Conservation (phyloP, 2,797 vertebrate species). For the Coracias cyanogaster region DNA sequence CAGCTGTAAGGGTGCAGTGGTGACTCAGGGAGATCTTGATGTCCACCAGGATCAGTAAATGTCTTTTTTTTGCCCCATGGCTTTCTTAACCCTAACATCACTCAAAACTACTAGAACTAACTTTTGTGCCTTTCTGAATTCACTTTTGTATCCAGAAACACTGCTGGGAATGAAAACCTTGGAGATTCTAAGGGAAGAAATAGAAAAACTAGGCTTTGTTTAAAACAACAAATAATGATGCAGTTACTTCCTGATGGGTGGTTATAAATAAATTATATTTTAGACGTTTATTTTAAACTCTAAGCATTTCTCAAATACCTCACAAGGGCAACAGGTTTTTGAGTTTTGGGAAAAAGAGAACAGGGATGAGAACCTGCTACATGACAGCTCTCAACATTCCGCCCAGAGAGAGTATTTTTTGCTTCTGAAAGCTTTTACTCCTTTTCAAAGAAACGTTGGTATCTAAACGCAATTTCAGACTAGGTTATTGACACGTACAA, state of each 20-base stretch:
- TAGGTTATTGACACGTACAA: fast-evolving
- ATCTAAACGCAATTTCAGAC: neutral
- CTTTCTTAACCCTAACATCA: neutral
- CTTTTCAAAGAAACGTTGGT: neutral
- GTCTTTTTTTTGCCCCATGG: too few species aligned
- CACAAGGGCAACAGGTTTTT: neutral
- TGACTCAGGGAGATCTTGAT: neutral
- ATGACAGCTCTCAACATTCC: neutral
- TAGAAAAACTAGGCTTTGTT: neutral
- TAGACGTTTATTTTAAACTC: neutral
- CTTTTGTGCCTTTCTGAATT: neutral
- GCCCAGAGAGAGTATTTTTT: neutral
- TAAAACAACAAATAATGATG: neutral
- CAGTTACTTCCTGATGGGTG: neutral
- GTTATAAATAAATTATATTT: neutral
- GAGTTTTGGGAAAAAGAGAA: neutral
- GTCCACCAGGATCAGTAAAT: neutral
- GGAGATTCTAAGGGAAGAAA: neutral
- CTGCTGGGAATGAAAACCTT: neutral
- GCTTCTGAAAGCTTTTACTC: neutral
- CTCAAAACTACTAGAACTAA: neutral
- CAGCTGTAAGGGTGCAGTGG: neutral
- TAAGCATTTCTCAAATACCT: neutral
- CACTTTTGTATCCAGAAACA: neutral
- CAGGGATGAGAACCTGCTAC: fast-evolving